A percentile compares a stretch with the other conserved stretches of the same genome.
Conservation (phyloP, 2,113 vertebrate species). For the Procavia capensis region DNA sequence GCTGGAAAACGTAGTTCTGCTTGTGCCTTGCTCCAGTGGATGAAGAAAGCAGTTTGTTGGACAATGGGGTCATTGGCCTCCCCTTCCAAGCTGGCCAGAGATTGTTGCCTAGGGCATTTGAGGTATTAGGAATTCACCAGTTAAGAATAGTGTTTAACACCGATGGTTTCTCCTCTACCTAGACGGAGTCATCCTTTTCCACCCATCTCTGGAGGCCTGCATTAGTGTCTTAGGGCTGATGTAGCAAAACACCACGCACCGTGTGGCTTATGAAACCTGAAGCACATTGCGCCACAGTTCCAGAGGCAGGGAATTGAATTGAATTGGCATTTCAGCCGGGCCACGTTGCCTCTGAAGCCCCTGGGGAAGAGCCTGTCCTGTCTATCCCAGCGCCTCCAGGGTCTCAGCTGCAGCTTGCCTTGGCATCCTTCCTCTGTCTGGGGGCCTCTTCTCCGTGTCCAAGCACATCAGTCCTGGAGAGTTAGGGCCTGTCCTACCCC, state of each 20-base stretch:
- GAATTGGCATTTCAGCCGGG: not conserved
- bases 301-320: too few species aligned
- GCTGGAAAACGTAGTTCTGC: not conserved
- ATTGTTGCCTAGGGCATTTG: not conserved
- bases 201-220: not conserved
- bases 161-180: not conserved
- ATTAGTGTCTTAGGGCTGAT: not conserved
- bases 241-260: too few species aligned
- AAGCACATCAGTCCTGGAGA: not conserved
- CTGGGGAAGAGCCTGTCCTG: not conserved
- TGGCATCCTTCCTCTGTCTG: not conserved
- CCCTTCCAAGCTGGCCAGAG: not conserved
- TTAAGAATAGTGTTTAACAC: not conserved
- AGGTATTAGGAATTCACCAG: not conserved
- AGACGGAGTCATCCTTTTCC: not conserved
- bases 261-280: too few species aligned
- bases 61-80: not conserved
- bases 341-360: not conserved
- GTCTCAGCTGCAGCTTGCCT: not conserved
- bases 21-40: not conserved
- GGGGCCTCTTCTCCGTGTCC: not conserved
- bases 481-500: not conserved
- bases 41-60: not conserved
- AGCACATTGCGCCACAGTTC: not conserved
- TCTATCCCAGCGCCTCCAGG: not conserved